These are phyloP conservation scores for Chloebia gouldiae DNA, from an alignment of 2,113 vertebrate genomes.

Conservation along the genomic window DNA sequence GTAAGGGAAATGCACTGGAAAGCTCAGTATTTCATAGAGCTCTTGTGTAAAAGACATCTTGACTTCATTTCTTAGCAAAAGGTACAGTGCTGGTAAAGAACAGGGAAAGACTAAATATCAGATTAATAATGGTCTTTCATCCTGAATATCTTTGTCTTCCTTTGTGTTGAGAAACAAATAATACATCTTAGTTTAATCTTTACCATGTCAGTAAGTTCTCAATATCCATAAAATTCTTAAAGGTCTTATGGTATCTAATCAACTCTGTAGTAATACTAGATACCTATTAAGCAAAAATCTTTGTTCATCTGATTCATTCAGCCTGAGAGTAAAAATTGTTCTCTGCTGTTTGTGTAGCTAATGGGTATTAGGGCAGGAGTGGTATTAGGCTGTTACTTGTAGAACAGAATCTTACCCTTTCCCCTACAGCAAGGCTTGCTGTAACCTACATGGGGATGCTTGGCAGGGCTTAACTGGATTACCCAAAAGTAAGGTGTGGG, in stretches of 20 bases:
- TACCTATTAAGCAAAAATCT: neutral
- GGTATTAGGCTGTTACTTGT: neutral
- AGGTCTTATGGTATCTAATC: neutral
- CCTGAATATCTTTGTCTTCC: neutral
- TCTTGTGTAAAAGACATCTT: neutral
- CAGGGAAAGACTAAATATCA: neutral
- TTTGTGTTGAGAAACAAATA: neutral
- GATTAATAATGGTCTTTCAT: neutral
- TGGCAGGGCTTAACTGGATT: neutral
- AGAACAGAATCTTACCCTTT: neutral
- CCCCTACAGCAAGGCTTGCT: neutral
- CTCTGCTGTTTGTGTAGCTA: neutral
- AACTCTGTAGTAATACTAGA: neutral
- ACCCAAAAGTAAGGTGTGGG: neutral
- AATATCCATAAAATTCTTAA: neutral
- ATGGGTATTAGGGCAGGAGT: neutral
- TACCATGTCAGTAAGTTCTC: neutral
- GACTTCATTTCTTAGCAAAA: neutral
- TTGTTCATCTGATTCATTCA: neutral
- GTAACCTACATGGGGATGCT: neutral
- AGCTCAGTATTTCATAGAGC: neutral
- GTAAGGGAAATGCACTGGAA: neutral
- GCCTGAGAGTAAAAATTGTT: neutral
- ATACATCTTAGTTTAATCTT: neutral
- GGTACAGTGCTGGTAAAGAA: neutral